Conservation (phyloP, 2,888 invertebrate species). For the Nemotelus nigrinus region DNA sequence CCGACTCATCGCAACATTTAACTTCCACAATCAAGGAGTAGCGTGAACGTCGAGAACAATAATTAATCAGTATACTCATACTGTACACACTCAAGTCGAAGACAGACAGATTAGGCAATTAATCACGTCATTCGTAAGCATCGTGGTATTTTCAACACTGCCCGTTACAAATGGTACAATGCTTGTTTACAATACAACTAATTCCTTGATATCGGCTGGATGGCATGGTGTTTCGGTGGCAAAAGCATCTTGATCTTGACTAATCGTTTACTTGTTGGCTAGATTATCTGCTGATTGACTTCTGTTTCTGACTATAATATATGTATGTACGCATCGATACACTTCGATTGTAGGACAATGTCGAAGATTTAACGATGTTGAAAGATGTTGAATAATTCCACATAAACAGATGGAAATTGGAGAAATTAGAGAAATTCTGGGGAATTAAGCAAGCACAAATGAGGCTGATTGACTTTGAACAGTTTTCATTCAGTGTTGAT, state of each 20-base stretch:
- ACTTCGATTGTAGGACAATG: too few relatives aligned
- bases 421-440: too few relatives aligned
- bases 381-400: too few relatives aligned
- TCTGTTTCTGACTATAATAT: background rate
- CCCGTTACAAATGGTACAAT: conserved; percentile 13
- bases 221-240: background rate
- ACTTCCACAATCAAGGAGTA: background rate
- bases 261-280: conserved; percentile 38
- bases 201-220: conserved; percentile 14
- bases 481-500: too few relatives aligned
- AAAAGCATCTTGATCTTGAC: conserved; percentile 39
- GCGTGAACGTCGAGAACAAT: background rate
- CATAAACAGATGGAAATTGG: too few relatives aligned
- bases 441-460: too few relatives aligned
- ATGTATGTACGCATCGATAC: too few relatives aligned
- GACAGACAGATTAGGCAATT: conserved; percentile 22
- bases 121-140: conserved; percentile 8
- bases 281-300: conserved; percentile 32
- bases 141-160: conserved; percentile 10
- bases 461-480: too few relatives aligned
- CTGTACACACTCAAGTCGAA: background rate
- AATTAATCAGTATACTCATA: conserved; percentile 24
- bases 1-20: background rate
- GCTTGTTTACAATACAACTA: conserved; percentile 34
- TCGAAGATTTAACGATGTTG: too few relatives aligned